Evolutionary conservation across 2,888 invertebrate species (phyloP).

Genomic region (Brachypalpus laphriformis): DNA sequence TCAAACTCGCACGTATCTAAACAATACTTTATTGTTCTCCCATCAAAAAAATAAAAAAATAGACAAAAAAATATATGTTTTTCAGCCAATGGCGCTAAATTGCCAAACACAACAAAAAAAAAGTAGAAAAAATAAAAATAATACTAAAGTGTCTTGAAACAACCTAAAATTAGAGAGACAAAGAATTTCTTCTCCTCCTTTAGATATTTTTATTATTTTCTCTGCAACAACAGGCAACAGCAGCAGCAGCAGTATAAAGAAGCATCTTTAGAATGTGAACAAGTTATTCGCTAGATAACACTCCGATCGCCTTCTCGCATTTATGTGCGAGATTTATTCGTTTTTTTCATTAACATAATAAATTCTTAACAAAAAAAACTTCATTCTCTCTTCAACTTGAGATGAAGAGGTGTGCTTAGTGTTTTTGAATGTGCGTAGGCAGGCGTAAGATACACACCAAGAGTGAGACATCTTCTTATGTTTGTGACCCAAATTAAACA

Average conservation of each 20-base stretch:
- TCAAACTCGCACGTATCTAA: slow-evolving; percentile 44
- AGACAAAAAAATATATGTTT: slow-evolving; percentile 7
- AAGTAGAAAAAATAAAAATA: background rate
- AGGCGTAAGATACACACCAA: slow-evolving; percentile 2
- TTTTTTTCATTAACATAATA: slow-evolving; percentile 47
- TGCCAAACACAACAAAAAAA: slow-evolving; percentile 31
- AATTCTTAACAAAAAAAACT: slow-evolving; percentile 11
- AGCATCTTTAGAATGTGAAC: slow-evolving; percentile 8
- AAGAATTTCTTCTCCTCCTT: slow-evolving; percentile 31
- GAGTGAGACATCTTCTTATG: background rate
- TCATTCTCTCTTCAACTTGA: slow-evolving; percentile 3
- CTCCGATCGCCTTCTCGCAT: slow-evolving; percentile 34
- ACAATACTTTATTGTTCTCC: slow-evolving; percentile 50
- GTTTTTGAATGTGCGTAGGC: slow-evolving; percentile 9
- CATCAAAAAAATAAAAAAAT: background rate
- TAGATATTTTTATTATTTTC: slow-evolving; percentile 15
- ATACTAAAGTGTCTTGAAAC: slow-evolving; percentile 1
- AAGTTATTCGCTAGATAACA: slow-evolving; percentile 45
- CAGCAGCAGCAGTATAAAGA: background rate
- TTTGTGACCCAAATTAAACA: slow-evolving; percentile 41
- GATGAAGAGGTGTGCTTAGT: slow-evolving; percentile 3
- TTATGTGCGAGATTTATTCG: slow-evolving; percentile 55
- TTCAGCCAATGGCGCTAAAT: slow-evolving; percentile 62
- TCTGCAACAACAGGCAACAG: background rate
- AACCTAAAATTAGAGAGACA: slow-evolving; percentile 55